phyloP scores from a whole-genome alignment of 2,797 vertebrate species.

The Anas bahamensis region DNA sequence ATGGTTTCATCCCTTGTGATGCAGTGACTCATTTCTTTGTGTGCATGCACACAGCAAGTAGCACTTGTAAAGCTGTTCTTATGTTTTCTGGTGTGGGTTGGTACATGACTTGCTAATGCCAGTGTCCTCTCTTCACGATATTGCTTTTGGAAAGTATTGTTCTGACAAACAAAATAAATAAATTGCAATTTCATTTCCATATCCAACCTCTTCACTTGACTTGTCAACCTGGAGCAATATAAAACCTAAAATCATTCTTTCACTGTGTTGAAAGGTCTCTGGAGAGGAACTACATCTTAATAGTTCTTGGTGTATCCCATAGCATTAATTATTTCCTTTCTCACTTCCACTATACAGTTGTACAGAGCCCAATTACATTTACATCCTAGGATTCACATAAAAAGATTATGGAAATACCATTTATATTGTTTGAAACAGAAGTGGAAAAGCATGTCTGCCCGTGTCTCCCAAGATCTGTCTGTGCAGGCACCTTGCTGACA shows the following conservation, averaged over 20 bases:
- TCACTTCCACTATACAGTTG: background rate
- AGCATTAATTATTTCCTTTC: background rate
- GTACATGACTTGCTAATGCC: background rate
- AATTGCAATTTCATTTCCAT: background rate
- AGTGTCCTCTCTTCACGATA: background rate
- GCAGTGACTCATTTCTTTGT: background rate
- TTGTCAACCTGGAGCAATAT: background rate
- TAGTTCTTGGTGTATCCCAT: background rate
- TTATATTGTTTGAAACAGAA: background rate
- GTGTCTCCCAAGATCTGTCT: background rate
- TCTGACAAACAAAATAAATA: background rate
- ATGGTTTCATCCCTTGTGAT: background rate
- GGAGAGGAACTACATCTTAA: background rate
- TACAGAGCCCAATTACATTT: background rate
- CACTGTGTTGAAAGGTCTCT: background rate
- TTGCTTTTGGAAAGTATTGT: background rate
- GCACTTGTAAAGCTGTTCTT: background rate
- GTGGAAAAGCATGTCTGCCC: background rate
- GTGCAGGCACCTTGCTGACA: background rate
- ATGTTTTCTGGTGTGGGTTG: background rate
- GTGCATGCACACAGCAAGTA: background rate
- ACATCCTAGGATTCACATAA: background rate
- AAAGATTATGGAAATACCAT: background rate
- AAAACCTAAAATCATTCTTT: conserved; percentile 9
- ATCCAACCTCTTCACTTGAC: background rate